Percentiles rank a stretch among this genome's conserved stretches.
These are phyloP conservation scores for Brassicogethes aeneus DNA, from an alignment of 2,888 invertebrate species.

Conservation along the genomic window DNA sequence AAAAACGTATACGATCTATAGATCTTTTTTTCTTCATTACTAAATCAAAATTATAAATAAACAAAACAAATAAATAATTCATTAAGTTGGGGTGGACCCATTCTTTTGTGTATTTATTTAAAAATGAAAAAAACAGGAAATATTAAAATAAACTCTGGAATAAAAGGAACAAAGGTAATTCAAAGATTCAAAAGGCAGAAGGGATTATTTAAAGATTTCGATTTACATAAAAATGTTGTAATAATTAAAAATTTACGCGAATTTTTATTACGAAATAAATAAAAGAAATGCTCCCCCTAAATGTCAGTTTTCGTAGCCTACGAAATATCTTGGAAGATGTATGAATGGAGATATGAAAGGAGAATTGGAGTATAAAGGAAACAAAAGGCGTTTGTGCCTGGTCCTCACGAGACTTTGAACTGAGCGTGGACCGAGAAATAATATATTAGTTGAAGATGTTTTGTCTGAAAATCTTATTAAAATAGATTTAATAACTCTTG, in stretches of 20 bases:
- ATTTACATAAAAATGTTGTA: constrained; percentile 4
- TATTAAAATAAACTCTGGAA: too few species aligned
- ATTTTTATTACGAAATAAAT: constrained; percentile 34
- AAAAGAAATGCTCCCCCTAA: constrained; percentile 14
- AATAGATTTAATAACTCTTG: too few species aligned
- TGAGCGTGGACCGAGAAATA: constrained; percentile 31
- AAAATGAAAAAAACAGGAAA: too few species aligned
- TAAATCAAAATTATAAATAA: too few species aligned
- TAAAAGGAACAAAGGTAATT: too few species aligned
- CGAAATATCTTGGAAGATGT: constrained; percentile 24
- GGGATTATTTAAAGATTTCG: not conserved
- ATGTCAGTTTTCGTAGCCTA: not conserved
- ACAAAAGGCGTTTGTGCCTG: constrained; percentile 32
- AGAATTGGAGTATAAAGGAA: constrained; percentile 38
- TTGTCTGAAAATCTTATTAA: too few species aligned
- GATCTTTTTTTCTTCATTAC: too few species aligned
- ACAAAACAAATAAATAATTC: too few species aligned
- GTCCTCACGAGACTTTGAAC: constrained; percentile 26
- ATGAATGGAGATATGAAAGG: constrained; percentile 38
- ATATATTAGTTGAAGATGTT: constrained; percentile 28
- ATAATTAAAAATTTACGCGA: constrained; percentile 32
- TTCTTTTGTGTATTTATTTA: too few species aligned
- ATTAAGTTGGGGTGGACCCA: too few species aligned
- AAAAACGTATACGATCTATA: too few species aligned
- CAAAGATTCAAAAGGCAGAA: too few species aligned